These are phyloP conservation scores for Caerostris darwini DNA, from an alignment of 1,140 invertebrate species.

Conservation along the genomic window DNA sequence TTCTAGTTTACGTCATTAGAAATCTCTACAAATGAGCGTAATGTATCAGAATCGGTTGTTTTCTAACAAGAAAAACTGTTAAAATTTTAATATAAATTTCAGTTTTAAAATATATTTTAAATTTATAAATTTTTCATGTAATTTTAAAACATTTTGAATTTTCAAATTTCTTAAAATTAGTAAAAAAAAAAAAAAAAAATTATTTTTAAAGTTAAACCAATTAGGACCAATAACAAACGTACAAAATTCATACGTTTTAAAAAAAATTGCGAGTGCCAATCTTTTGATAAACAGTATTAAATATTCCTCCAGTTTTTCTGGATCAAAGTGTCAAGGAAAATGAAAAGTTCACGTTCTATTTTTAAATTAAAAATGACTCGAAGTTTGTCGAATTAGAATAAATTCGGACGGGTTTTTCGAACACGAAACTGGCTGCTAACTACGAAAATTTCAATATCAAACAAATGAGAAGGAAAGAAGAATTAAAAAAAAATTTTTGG, in stretches of 20 bases:
- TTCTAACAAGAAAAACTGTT: too few relatives aligned
- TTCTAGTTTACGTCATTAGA: too few relatives aligned
- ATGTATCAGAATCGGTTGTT: too few relatives aligned
- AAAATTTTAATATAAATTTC: too few relatives aligned
- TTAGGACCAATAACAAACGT: too few relatives aligned
- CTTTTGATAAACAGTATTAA: background rate
- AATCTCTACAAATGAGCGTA: too few relatives aligned
- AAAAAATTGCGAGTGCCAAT: background rate
- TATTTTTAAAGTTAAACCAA: too few relatives aligned
- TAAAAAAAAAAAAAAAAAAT: too few relatives aligned
- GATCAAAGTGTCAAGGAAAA: background rate
- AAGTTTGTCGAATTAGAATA: background rate
- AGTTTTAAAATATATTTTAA: too few relatives aligned
- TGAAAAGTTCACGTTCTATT: background rate
- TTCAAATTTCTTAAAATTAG: too few relatives aligned
- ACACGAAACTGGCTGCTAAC: slow-evolving; percentile 12
- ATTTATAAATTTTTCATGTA: too few relatives aligned
- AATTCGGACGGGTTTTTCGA: background rate
- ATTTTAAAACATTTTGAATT: too few relatives aligned
- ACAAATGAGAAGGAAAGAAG: slow-evolving; percentile 39
- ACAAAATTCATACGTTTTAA: background rate
- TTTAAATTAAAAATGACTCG: background rate
- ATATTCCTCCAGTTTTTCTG: background rate
- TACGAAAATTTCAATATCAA: slow-evolving; percentile 26
- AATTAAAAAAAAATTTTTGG: background rate